Conservation (phyloP, 2,888 invertebrate species). For the Melinaea menophilus region DNA sequence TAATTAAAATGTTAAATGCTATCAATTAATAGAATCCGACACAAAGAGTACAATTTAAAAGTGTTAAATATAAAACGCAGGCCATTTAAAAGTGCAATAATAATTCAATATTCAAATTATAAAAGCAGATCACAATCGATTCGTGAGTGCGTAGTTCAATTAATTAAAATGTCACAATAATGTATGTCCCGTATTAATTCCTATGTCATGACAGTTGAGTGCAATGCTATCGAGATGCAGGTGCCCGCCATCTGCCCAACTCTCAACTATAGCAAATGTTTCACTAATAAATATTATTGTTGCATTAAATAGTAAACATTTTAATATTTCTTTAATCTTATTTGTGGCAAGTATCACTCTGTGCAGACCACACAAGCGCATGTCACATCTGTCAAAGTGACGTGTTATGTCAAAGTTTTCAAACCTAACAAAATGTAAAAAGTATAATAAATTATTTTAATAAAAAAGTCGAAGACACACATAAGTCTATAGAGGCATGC, state of each 20-base stretch:
- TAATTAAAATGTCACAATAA: constrained; percentile 64
- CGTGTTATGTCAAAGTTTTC: neutral
- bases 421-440: neutral
- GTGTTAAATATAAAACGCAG: too few species aligned
- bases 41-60: too few species aligned
- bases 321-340: neutral
- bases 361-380: too few species aligned
- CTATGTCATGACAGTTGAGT: constrained; percentile 43
- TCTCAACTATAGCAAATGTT: constrained; percentile 47
- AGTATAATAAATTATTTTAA: constrained; percentile 28
- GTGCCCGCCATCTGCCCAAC: constrained; percentile 61
- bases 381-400: too few species aligned
- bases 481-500: constrained; percentile 57
- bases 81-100: neutral
- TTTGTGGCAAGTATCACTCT: too few species aligned
- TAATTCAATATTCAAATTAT: constrained; percentile 24
- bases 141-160: constrained; percentile 46
- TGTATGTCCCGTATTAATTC: constrained; percentile 61
- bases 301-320: neutral
- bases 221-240: constrained; percentile 71
- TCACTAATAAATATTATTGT: constrained; percentile 30
- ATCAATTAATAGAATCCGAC: too few species aligned
- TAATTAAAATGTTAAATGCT: too few species aligned
- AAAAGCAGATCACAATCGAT: constrained; percentile 18
- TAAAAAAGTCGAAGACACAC: constrained; percentile 57